Base-by-base conservation (phyloP, 1,140 invertebrate genomes). In the Oscheius sp. region DNA sequence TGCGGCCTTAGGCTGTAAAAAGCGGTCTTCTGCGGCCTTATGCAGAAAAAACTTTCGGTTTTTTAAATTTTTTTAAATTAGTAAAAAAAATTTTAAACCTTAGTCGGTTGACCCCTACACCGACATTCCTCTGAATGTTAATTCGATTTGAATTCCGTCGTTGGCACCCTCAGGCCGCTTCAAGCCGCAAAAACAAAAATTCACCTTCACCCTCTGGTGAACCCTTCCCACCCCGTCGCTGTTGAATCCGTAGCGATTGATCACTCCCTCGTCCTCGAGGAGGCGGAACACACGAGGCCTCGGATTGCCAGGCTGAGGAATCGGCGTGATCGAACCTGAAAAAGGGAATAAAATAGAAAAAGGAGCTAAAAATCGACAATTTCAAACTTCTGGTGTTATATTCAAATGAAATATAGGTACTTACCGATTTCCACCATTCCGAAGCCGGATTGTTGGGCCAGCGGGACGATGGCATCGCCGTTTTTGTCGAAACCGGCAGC, bases 401-500 rank as follows among this genome's bases (percentile, higher is more conserved):
- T n/a, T n/a, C n/a, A n/a, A n/a, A n/a, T n/a, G n/a, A n/a, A n/a
- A n/a, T n/a, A n/a, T n/a, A n/a, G n/a, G n/a, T n/a, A n/a, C n/a
- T n/a, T n/a, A n/a, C n/a, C 69, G 13, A 71, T 71, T 49, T 71
- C 69, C 35, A 97, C 90, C 86, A 96, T 93, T 26, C 94, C 91
- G 87, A 98, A 97, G 0, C 95, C 95, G 65, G 94, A 87, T 80
- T 91, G 90, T 61, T 89, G 88, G n/a, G 64, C 72, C 32, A 98
- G 85, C 0, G 92, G 91, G 73, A 89, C 85, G 1, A 97, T 87
- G 31, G 92, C 93, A 87, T 97, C 93, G 18, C 90, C 95, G 86
- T 97, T 90, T 85, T 99, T 99, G 85, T 99, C 96, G 88, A 97
- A 98, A 2, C 95, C 95, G 73, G 95, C 96, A 59, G 95, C 95